A percentile compares a stretch with the other conserved stretches of the same genome.
Conservation (phyloP, 2,797 vertebrate species). For the Notolepis coatsorum region DNA sequence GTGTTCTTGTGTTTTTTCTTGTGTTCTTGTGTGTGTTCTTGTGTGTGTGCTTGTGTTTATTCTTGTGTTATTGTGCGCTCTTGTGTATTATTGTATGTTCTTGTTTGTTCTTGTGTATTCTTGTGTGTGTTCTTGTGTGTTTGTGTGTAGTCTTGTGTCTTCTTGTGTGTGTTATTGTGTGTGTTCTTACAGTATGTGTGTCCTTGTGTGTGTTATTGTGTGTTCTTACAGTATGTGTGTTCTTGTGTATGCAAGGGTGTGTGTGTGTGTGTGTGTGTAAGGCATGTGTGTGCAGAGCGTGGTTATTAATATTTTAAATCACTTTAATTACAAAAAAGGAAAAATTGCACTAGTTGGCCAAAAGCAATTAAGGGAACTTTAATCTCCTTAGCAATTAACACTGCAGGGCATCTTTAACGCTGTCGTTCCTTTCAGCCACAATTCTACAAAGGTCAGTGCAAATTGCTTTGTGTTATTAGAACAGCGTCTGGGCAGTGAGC, state of each 20-base stretch:
- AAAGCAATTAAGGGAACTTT: conserved; percentile 96
- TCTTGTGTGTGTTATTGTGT: conserved; percentile 45
- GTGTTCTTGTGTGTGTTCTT: conserved; percentile 9
- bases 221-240: conserved; percentile 23
- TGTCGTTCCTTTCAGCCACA: conserved; percentile 85
- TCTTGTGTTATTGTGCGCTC: no score
- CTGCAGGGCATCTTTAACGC: conserved; percentile 94
- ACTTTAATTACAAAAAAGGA: conserved; percentile 94
- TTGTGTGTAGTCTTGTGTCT: conserved; percentile 31
- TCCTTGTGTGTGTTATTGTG: conserved; percentile 43
- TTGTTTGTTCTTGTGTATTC: conserved; percentile 15
- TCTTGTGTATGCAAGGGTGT: conserved; percentile 5
- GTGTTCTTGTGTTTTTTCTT: conserved; percentile 50
- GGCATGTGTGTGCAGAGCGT: conserved; percentile 49
- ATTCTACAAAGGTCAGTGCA: conserved; percentile 88
- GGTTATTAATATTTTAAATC: conserved; percentile 98
- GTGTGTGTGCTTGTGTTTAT: conserved; percentile 22
- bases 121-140: conserved; percentile 15
- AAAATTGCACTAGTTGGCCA: conserved; percentile 95
- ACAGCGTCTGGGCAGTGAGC: conserved; percentile 79
- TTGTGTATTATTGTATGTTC: conserved; percentile 43
- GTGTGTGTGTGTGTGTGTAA: conserved; percentile 23
- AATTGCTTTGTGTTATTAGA: conserved; percentile 90
- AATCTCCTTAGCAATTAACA: conserved; percentile 97
- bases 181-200: conserved; percentile 20